Percentiles rank a stretch among this genome's conserved stretches.
Conservation (phyloP, 2,797 vertebrate genomes). For the Allobates femoralis region DNA sequence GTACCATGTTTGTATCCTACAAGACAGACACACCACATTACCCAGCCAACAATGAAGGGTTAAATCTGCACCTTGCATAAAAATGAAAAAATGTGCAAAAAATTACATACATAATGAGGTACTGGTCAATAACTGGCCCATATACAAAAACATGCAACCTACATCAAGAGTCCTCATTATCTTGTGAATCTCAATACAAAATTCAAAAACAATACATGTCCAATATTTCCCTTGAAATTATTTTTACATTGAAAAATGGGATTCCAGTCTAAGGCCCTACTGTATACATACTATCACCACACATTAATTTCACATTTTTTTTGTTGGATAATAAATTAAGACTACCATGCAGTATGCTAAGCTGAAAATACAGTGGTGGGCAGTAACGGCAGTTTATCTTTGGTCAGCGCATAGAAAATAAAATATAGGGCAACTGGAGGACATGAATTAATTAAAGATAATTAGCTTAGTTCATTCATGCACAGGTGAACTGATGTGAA, state of each 20-base stretch:
- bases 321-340: neutral
- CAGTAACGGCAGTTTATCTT: neutral
- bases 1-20: too few species aligned
- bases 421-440: slow-evolving; percentile 5
- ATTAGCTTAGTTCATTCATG: slow-evolving; percentile 10
- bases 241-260: too few species aligned
- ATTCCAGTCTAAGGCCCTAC: too few species aligned
- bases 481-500: slow-evolving; percentile 3
- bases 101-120: too few species aligned
- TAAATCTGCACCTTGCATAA: too few species aligned
- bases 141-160: neutral
- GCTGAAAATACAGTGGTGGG: neutral
- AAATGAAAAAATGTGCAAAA: too few species aligned
- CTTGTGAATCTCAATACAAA: neutral
- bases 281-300: neutral
- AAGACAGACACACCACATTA: too few species aligned
- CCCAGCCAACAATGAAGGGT: too few species aligned
- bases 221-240: too few species aligned
- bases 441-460: slow-evolving; percentile 22
- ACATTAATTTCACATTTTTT: neutral
- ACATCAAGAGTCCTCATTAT: too few species aligned
- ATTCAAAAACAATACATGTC: neutral
- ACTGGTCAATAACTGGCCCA: too few species aligned
- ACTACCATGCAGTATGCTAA: neutral
- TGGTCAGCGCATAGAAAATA: neutral